Conservation (phyloP, 2,113 vertebrate genomes). For the Mustelus asterias region DNA sequence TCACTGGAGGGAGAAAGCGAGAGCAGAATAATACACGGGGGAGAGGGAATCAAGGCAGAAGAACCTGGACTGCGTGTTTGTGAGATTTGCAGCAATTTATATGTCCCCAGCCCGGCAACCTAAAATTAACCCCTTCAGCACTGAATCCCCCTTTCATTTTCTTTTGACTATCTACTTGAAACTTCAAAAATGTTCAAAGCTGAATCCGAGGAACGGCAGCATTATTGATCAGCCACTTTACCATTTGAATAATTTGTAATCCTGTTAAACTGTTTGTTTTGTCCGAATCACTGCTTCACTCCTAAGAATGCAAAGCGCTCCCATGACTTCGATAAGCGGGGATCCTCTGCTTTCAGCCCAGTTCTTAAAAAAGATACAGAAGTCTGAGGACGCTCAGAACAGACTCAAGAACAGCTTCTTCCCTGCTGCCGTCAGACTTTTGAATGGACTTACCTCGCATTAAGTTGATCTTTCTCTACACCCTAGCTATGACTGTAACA, state of each 20-base stretch:
- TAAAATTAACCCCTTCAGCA: background rate
- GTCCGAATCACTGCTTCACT: background rate
- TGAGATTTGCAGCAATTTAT: conserved; percentile 28
- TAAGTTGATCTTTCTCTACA: too few species aligned
- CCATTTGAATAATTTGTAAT: background rate
- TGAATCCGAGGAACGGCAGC: background rate
- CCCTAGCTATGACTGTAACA: too few species aligned
- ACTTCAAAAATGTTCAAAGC: background rate
- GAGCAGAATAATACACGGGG: conserved; percentile 42
- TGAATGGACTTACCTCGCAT: too few species aligned
- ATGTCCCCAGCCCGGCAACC: background rate
- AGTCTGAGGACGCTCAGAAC: background rate
- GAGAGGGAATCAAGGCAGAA: conserved; percentile 16
- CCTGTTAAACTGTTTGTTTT: background rate
- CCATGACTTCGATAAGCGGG: background rate
- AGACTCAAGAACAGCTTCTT: too few species aligned
- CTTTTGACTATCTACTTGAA: background rate
- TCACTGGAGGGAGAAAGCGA: conserved; percentile 38
- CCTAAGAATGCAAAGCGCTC: background rate
- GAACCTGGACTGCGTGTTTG: background rate
- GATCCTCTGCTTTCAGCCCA: background rate
- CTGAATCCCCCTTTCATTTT: background rate
- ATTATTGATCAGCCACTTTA: background rate
- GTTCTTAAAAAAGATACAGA: background rate
- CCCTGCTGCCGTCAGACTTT: too few species aligned